Evolutionary conservation across 1,140 invertebrate species (phyloP).

Genomic region (Pseudobourletiella spinata): DNA sequence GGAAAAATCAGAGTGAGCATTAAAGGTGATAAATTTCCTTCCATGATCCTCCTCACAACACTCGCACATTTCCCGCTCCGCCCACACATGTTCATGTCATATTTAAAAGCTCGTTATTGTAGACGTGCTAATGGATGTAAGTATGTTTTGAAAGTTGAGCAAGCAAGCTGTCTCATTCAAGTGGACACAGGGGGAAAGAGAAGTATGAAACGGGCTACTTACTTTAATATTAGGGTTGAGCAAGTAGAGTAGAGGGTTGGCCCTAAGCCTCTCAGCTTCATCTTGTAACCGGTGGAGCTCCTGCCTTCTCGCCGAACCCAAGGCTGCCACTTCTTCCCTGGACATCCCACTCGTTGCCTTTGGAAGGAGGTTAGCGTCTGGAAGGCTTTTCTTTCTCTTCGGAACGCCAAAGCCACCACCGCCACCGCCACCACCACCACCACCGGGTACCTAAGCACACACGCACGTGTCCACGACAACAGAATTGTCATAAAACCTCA

Average conservation of each 20-base stretch:
- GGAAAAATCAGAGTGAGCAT: neutral
- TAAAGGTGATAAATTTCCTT: too few relatives aligned
- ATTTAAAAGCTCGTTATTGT: too few relatives aligned
- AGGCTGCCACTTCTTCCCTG: slow-evolving; percentile 84
- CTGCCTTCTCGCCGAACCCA: slow-evolving; percentile 86
- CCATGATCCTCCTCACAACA: too few relatives aligned
- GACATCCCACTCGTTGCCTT: slow-evolving; percentile 69
- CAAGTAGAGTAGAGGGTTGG: slow-evolving; percentile 88
- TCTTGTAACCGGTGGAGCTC: slow-evolving; percentile 84
- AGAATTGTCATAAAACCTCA: too few relatives aligned
- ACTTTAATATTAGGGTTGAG: slow-evolving; percentile 96
- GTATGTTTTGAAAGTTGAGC: too few relatives aligned
- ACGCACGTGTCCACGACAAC: too few relatives aligned
- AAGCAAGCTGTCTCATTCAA: too few relatives aligned
- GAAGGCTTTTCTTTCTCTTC: slow-evolving; percentile 88
- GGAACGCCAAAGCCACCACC: slow-evolving; percentile 51
- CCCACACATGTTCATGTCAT: too few relatives aligned
- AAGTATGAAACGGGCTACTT: too few relatives aligned
- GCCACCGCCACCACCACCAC: slow-evolving; percentile 30
- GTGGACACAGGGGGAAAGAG: too few relatives aligned
- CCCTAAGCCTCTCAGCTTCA: slow-evolving; percentile 79
- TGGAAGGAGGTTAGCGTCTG: slow-evolving; percentile 76
- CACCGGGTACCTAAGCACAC: slow-evolving; percentile 17
- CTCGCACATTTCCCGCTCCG: too few relatives aligned
- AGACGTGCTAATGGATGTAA: too few relatives aligned